These are phyloP conservation scores for Leuciscus waleckii DNA, from an alignment of 2,797 vertebrate genomes.

Conservation along the genomic window DNA sequence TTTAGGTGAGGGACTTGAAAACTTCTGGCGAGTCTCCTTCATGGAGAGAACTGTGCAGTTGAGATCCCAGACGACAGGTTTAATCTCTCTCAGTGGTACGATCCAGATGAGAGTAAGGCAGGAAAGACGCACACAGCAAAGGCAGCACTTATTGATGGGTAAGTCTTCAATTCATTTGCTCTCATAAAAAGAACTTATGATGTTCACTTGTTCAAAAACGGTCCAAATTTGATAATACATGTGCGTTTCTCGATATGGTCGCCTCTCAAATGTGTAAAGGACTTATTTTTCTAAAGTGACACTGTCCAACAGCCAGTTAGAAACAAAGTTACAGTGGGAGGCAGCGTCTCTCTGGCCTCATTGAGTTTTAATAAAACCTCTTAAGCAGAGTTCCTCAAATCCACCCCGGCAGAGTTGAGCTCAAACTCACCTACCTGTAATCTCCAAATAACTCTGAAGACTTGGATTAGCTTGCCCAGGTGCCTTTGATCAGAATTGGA, in stretches of 20 bases:
- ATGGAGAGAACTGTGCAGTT: conserved; percentile 80
- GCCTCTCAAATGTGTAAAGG: too few relatives aligned
- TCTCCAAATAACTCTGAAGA: too few relatives aligned
- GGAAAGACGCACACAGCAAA: conserved; percentile 79
- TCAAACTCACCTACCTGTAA: too few relatives aligned
- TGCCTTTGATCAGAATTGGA: too few relatives aligned
- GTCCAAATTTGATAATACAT: background rate
- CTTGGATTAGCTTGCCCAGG: too few relatives aligned
- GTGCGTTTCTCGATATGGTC: background rate
- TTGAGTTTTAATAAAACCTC: too few relatives aligned
- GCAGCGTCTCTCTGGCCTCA: too few relatives aligned
- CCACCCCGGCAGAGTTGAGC: too few relatives aligned
- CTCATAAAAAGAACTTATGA: background rate
- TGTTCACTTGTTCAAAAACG: background rate
- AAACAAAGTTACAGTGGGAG: too few relatives aligned
- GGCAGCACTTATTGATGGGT: conserved; percentile 82
- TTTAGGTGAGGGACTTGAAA: conserved; percentile 76
- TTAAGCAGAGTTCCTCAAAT: too few relatives aligned
- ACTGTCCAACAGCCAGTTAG: too few relatives aligned
- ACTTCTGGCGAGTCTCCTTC: conserved; percentile 81
- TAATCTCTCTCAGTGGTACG: conserved; percentile 77
- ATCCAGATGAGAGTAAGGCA: conserved; percentile 77
- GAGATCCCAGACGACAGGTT: conserved; percentile 83
- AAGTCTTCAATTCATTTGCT: conserved; percentile 38
- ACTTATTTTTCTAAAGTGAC: too few relatives aligned